Evolutionary conservation across 2,113 vertebrate genomes (phyloP).

Genomic region (Syrmaticus mikado): DNA sequence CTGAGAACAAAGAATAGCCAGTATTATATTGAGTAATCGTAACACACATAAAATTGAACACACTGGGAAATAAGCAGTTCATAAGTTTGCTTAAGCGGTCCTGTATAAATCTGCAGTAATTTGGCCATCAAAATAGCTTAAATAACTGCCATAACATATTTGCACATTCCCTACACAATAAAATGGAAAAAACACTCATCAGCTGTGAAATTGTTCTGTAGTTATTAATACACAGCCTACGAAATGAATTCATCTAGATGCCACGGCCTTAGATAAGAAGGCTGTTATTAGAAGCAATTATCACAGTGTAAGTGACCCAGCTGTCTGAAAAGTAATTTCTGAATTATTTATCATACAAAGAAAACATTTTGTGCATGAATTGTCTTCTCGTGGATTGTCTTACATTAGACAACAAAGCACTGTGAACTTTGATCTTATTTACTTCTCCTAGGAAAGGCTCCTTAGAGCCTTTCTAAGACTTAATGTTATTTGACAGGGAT

Average conservation of each 20-base stretch:
- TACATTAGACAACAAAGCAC: neutral
- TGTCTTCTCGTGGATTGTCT: neutral
- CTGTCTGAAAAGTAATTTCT: neutral
- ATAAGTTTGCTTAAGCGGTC: accelerated
- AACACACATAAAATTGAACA: neutral
- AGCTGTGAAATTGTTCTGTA: neutral
- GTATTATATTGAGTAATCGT: neutral
- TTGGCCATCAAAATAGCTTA: neutral
- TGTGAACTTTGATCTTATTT: neutral
- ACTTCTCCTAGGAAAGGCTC: neutral
- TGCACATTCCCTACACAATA: neutral
- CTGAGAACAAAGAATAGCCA: conserved; percentile 74
- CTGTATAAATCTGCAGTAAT: neutral
- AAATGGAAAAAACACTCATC: neutral
- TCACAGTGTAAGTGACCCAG: neutral
- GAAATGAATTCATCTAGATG: neutral
- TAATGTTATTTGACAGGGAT: neutral
- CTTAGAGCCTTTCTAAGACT: neutral
- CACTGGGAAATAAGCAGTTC: neutral
- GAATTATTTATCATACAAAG: neutral
- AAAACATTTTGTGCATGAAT: accelerated
- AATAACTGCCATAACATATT: neutral
- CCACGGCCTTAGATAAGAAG: neutral
- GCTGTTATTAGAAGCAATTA: neutral
- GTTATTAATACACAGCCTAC: neutral